Evolutionary conservation across 2,888 invertebrate genomes (phyloP), one percentile per base, ranked within the genome.

Genomic region (Octodonta nipae): DNA sequence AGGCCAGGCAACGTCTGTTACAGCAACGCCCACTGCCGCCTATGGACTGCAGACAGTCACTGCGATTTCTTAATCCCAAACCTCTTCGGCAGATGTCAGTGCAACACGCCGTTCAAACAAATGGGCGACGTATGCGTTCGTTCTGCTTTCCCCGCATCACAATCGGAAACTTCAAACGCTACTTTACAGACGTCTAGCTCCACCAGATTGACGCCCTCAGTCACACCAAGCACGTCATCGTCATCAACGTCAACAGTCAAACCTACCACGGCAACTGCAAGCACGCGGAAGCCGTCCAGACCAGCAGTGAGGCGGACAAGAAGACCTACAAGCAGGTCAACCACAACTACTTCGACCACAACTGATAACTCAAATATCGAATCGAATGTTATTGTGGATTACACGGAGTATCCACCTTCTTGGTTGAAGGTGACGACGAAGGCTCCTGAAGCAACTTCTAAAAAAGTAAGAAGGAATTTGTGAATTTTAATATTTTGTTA

Each of bases 61-160:
- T 91, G 89, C 52, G 86, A 87, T 60, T 89, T 84, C 57, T 71
- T 87, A 31, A 86, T 91, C 45, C 85, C 86, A 15, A 84, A 87
- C 58, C 71, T 89, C 7, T 87, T 88, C 55, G 89, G 89, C 28
- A 73, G 85, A 51, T 91, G 89, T 52, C 77, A 81, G 38, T 89
- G 89, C 56, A 77, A 78, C 45, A 60, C 73, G 6, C 74, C 74
- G 24, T 70, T 71, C 44, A 68, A 69, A 38, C 76, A 76, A 62
- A 63, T 67, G 13, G 75, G 75, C 10, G 76, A 77, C 42, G 70
- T 68, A 41, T 79, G 79, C 61, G 57, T 78, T 33, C 49, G 68
- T 54, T 56, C 58, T 34, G 53, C 64, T 45, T 41, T 66, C 58
- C n/a, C n/a, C n/a, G n/a, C n/a, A n/a, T n/a, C n/a, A n/a, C 49